Base-by-base conservation (phyloP, 2,888 invertebrate species). In the Boloria euphrosyne region DNA sequence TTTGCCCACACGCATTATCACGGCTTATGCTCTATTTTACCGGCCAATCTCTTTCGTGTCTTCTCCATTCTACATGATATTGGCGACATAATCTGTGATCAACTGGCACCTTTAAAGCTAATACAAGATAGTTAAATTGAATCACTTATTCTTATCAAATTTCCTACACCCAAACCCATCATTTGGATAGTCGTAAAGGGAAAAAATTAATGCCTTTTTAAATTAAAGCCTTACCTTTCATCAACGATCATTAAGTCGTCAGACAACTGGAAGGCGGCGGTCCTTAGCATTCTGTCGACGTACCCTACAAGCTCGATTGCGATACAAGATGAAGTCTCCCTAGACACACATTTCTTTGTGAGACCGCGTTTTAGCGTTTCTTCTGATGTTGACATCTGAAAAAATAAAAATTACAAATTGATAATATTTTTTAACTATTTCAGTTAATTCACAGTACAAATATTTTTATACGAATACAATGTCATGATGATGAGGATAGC, bases 261-360 rank as follows among this genome's bases (percentile, higher is more conserved):
- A 54, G 95, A 95, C 54, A 97, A 87, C 77, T 96, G 96, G 78
- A 97, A 94, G 60, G 95, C 94, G 0, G 96, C 95, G 73, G 96
- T 97, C 82, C 96, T 95, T 79, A 97, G 91, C 86, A 96, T 93
- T 71, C 95, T 93, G 88, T 97, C 97, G 87, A 97, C 96, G 82
- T 96, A 97, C 17, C 96, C 95, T 49, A 97, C 95, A 75, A 97
- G 85, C 84, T 97, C 97, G 18, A 96, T 92, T 93, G 97, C 96
- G 80, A 96, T 95, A 82, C 97, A 97, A 10, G 97, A 95, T 47
- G 96, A 95, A 54, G 96, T 94, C 77, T 97, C 97, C 62, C 95
- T 93, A 73, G 95, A 94, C 4, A 95, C 93, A 80, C 97, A 97
- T 92, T 96, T 96, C 74, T 93, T 90, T 79, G 96, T 96, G 49